Conservation (phyloP, 64 coral and sea anemone species). For the Pachyseris speciosa region DNA sequence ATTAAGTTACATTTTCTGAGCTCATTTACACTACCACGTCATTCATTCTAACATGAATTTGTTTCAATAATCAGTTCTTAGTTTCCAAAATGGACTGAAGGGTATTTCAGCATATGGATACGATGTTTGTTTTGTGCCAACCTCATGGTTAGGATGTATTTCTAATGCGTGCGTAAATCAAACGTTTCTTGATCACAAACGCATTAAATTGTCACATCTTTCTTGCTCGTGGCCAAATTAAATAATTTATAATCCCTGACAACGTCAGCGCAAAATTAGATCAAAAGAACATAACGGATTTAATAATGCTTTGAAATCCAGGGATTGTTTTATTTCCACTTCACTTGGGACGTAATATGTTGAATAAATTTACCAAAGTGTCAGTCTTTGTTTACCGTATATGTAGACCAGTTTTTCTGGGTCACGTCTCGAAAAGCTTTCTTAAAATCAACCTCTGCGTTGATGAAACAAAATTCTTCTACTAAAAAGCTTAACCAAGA, state of each 20-base stretch:
- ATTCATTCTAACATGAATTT: background rate
- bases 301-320: background rate
- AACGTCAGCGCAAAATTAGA: background rate
- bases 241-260: background rate
- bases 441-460: too few species aligned
- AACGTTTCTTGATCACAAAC: background rate
- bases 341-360: too few species aligned
- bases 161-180: background rate
- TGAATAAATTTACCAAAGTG: too few species aligned
- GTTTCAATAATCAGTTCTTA: background rate
- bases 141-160: background rate
- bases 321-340: background rate
- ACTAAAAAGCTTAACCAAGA: too few species aligned
- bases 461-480: too few species aligned
- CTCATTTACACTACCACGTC: background rate
- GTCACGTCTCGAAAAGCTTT: too few species aligned
- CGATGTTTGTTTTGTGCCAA: background rate
- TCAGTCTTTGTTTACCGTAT: too few species aligned
- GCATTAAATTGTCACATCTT: background rate
- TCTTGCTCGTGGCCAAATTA: too few species aligned
- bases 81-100: background rate
- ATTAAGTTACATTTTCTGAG: background rate
- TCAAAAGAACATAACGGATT: background rate
- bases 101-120: background rate
- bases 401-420: too few species aligned